Percentiles rank a stretch among this genome's conserved stretches.
These are phyloP conservation scores for Leptarthrus brevirostris DNA, from an alignment of 2,888 invertebrate genomes.

Conservation along the genomic window DNA sequence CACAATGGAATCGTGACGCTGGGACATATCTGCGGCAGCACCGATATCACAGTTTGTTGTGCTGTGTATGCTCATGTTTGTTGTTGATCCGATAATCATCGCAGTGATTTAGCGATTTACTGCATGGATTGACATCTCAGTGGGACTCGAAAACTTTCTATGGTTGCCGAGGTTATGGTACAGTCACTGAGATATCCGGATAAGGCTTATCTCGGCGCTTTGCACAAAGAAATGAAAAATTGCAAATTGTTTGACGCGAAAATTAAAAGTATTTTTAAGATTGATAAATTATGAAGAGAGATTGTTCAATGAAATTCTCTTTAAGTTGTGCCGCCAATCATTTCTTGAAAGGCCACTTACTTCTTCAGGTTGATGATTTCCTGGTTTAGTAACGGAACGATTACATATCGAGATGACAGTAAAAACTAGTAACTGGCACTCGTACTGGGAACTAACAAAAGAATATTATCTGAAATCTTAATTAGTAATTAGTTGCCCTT, in stretches of 20 bases:
- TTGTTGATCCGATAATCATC: slow-evolving; percentile 48
- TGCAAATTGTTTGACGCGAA: slow-evolving; percentile 25
- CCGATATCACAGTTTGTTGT: slow-evolving; percentile 34
- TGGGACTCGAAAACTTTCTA: slow-evolving; percentile 40
- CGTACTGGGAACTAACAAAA: too few species aligned
- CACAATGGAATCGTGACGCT: slow-evolving; percentile 39
- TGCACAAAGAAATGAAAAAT: slow-evolving; percentile 34
- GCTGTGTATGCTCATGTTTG: slow-evolving; percentile 40
- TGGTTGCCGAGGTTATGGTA: slow-evolving; percentile 13
- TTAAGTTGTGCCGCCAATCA: too few species aligned
- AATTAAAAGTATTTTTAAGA: slow-evolving; percentile 28
- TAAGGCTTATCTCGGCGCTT: slow-evolving; percentile 22
- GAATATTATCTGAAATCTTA: too few species aligned
- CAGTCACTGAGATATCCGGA: slow-evolving; percentile 42
- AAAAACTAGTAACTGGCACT: too few species aligned
- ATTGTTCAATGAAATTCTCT: neutral
- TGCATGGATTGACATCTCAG: slow-evolving; percentile 33
- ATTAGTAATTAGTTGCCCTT: too few species aligned
- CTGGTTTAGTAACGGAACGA: too few species aligned
- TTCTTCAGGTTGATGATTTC: too few species aligned
- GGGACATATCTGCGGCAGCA: slow-evolving; percentile 32
- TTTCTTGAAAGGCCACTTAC: too few species aligned
- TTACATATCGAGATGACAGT: too few species aligned
- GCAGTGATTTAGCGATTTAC: slow-evolving; percentile 27
- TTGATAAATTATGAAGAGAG: slow-evolving; percentile 53